phyloP scores from a whole-genome alignment of 2,888 invertebrate genomes.

The Lycocerus yunnanus region DNA sequence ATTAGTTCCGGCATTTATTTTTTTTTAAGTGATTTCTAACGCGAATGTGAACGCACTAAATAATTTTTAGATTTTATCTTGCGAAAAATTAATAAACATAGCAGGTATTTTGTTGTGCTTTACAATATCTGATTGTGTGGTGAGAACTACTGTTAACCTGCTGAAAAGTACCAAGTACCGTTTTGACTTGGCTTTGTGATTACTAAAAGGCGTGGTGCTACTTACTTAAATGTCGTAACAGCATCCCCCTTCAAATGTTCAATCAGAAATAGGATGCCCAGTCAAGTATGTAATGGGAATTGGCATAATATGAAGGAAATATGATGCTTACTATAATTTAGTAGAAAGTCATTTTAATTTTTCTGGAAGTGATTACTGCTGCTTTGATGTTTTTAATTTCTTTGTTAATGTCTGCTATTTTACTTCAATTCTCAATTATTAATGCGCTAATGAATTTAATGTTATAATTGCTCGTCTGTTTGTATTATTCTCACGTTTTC shows the following conservation, averaged over 20 bases:
- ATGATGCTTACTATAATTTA: background rate
- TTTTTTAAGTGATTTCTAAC: background rate
- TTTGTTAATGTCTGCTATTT: background rate
- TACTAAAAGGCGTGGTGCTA: background rate
- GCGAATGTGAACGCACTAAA: background rate
- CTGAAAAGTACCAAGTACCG: background rate
- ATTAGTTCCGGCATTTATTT: background rate
- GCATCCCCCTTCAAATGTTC: background rate
- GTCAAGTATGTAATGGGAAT: too few relatives aligned
- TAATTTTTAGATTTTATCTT: background rate
- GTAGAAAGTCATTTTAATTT: background rate
- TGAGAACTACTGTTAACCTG: background rate
- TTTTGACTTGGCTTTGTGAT: background rate
- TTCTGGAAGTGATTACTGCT: background rate
- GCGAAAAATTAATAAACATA: background rate
- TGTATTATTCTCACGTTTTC: background rate
- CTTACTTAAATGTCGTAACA: background rate
- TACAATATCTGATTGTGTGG: background rate
- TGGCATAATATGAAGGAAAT: too few relatives aligned
- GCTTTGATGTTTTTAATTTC: background rate
- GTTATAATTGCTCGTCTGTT: background rate
- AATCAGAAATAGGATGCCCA: background rate
- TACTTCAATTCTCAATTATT: background rate
- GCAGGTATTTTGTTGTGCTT: background rate
- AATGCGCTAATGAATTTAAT: background rate